Evolutionary conservation across 1,140 invertebrate genomes (phyloP), one percentile per base, ranked within the genome.

Genomic region (Drosophila punjabiensis): DNA sequence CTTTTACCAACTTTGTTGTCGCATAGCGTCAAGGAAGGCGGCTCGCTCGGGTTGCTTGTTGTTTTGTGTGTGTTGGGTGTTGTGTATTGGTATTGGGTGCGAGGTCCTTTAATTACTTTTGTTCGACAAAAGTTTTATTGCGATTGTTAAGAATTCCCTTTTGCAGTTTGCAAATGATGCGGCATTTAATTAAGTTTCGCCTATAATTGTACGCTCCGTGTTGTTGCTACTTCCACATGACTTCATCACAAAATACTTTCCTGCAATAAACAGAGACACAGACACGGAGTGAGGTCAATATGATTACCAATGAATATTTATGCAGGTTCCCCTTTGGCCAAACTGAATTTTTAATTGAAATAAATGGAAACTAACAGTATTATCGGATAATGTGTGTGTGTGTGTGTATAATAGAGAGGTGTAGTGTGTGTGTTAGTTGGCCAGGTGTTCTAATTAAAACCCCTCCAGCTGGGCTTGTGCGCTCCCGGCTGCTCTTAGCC

Each of bases 271-370:
- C 13, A 64, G 41, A 43, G 24, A 48, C 11, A 32, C 32, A 61
- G 37, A 61, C 37, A 59, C 11, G 28, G 18, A 35, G 20, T 58
- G 35, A 82, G 59, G 80, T 52, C 41, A 64, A 60, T 52, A 68
- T 76, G 76, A 83, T 86, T 86, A 85, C 68, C 69, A 74, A 86
- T 85, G 60, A 81, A 85, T 85, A 86, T 85, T 85, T 86, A 85
- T 56, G 33, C 55, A 24, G 71, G 69, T 58, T 45, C 67, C 80
- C 56, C 43, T 28, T 55, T 61, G 71, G 50, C 56, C 64, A 48
- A 56, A 66, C 67, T 73, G 69, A 78, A 85, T 85, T 76, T 86
- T 86, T 75, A 85, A 85, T 86, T 86, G 82, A 86, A 79, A 70
- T 85, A 81, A 86, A 85, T 81, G 77, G 59, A 74, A 85, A 76